Conservation (phyloP, 2,113 vertebrate species). For the Taurulus bubalis region DNA sequence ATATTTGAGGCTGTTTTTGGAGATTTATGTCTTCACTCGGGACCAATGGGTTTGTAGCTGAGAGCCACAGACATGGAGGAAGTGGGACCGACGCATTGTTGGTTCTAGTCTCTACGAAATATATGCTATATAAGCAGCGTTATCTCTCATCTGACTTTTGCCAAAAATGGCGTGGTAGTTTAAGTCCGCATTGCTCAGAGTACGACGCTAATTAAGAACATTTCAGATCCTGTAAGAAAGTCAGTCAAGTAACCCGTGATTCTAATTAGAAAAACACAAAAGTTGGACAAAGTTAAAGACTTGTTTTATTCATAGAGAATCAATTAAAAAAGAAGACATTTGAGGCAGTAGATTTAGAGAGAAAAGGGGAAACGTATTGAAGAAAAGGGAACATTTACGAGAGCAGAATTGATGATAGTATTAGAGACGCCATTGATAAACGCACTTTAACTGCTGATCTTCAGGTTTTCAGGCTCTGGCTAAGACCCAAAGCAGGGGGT, state of each 20-base stretch:
- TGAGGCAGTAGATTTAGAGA: not conserved
- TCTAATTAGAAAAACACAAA: conserved; percentile 15
- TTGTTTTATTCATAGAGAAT: not conserved
- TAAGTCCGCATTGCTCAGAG: not conserved
- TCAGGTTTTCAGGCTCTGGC: conserved; percentile 8
- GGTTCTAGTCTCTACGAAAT: not conserved
- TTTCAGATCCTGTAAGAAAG: not conserved
- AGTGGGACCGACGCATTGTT: not conserved
- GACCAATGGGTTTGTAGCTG: not conserved
- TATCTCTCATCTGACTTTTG: not conserved
- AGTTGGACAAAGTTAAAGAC: not conserved
- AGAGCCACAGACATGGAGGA: not conserved
- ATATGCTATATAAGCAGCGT: not conserved
- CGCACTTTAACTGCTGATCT: conserved; percentile 31
- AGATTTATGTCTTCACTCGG: not conserved
- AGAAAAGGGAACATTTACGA: not conserved
- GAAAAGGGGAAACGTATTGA: not conserved
- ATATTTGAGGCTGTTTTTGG: not conserved
- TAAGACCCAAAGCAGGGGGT: conserved; percentile 16
- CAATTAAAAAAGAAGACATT: not conserved
- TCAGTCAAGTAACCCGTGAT: not conserved
- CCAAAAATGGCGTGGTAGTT: no score
- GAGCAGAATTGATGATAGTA: not conserved
- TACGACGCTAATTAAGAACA: not conserved
- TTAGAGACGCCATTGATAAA: not conserved